Evolutionary conservation across 92 coral and sea anemone species (phyloP).

Genomic region (Montipora capitata): DNA sequence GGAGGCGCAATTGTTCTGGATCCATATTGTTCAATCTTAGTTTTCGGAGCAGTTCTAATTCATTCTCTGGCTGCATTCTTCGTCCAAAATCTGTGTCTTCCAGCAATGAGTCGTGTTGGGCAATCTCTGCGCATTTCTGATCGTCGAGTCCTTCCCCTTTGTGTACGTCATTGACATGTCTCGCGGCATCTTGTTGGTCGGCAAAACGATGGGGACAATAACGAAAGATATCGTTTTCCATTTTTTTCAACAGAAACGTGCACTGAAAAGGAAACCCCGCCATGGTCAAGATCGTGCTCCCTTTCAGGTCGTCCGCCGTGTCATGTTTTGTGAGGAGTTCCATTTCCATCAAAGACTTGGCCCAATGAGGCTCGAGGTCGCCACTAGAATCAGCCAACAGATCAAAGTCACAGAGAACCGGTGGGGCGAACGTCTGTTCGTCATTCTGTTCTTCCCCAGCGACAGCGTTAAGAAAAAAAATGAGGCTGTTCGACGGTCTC

Average conservation of each 20-base stretch:
- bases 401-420: too few relatives aligned
- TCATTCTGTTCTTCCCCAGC: too few relatives aligned
- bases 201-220: constrained; percentile 13
- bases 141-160: not conserved
- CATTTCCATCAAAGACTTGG: too few relatives aligned
- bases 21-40: not conserved
- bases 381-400: too few relatives aligned
- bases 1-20: not conserved
- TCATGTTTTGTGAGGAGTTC: too few relatives aligned
- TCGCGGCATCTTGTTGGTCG: not conserved
- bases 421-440: too few relatives aligned
- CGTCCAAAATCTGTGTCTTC: too few relatives aligned
- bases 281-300: constrained; percentile 2
- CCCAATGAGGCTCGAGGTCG: too few relatives aligned
- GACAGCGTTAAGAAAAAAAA: constrained; percentile 22
- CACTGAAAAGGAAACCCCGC: constrained; percentile 29
- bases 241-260: not conserved
- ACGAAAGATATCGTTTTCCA: not conserved
- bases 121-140: too few relatives aligned
- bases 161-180: constrained; percentile 2
- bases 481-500: not conserved
- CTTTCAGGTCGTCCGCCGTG: not conserved
- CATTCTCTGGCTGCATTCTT: too few relatives aligned
- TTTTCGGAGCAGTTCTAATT: too few relatives aligned
- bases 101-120: too few relatives aligned